These are phyloP conservation scores for Drosophila paulistorum DNA, from an alignment of 1,140 invertebrate genomes.

Conservation along the genomic window DNA sequence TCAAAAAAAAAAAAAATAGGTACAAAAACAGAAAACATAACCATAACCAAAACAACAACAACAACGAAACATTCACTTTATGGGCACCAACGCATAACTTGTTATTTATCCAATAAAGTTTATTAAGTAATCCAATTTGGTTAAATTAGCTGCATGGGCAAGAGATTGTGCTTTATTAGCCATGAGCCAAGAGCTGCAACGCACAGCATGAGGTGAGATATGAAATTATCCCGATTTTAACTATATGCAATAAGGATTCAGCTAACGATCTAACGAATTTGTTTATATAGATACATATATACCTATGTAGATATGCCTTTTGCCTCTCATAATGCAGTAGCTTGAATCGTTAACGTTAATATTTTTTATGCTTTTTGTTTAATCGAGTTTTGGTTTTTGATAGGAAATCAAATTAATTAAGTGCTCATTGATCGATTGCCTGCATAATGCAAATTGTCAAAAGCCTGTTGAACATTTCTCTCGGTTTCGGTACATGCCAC, in stretches of 20 bases:
- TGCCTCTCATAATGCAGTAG: not conserved
- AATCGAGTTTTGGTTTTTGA: conserved; percentile 68
- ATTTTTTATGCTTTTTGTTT: conserved; percentile 40
- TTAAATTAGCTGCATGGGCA: conserved; percentile 75
- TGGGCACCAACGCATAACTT: conserved; percentile 57
- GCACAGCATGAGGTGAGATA: not conserved
- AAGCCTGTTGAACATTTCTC: conserved; percentile 28
- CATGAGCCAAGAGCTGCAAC: conserved; percentile 4
- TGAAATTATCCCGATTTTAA: not conserved
- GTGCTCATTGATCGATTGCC: conserved; percentile 64
- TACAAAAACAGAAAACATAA: conserved; percentile 22
- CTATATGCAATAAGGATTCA: not conserved
- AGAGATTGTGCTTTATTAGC: conserved; percentile 30
- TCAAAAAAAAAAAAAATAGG: conserved; percentile 42
- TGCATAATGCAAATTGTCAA: conserved; percentile 76
- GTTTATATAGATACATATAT: not conserved
- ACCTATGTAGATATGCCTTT: not conserved
- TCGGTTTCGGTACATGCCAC: conserved; percentile 56
- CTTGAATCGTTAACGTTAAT: not conserved
- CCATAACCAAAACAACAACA: conserved; percentile 46
- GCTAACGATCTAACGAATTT: not conserved
- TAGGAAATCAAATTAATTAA: conserved; percentile 51
- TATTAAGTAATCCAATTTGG: conserved; percentile 83
- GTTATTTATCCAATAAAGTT: conserved; percentile 81
- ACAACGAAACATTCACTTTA: conserved; percentile 69